phyloP scores from a whole-genome alignment of 2,797 vertebrate species.

The Trematomus bernacchii region DNA sequence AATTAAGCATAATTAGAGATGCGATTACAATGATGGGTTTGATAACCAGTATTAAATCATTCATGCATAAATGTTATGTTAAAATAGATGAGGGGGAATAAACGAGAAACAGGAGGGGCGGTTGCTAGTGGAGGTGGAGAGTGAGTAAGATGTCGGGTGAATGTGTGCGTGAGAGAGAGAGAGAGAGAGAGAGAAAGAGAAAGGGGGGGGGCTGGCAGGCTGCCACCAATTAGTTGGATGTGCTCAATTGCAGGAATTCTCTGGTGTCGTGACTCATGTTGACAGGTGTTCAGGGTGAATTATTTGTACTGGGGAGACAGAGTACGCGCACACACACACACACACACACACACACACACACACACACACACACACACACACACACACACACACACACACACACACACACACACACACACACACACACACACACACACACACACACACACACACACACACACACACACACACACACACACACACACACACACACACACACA shows the following conservation, averaged over 20 bases:
- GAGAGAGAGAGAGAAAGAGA: conserved; percentile 9
- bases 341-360: conserved; percentile 5
- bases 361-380: conserved; percentile 52
- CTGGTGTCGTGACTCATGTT: conserved; percentile 83
- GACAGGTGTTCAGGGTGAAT: conserved; percentile 85
- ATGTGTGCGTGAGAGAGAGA: conserved; percentile 32
- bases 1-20: conserved; percentile 98
- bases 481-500: conserved; percentile 20
- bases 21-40: conserved; percentile 96
- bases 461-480: conserved; percentile 27
- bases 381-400: conserved; percentile 26
- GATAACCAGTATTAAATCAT: conserved; percentile 97
- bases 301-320: conserved; percentile 66
- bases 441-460: conserved; percentile 15
- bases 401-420: neutral
- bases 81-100: conserved; percentile 80
- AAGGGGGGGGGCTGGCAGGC: conserved; percentile 75
- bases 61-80: conserved; percentile 96
- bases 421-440: conserved; percentile 4
- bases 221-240: conserved; percentile 92
- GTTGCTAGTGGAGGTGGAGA: conserved; percentile 25
- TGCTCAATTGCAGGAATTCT: conserved; percentile 88
- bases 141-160: conserved; percentile 52
- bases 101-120: conserved; percentile 35
- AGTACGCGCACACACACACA: conserved; percentile 43